Base-by-base conservation (phyloP, 2,113 vertebrate species). In the Corvus moneduloides region DNA sequence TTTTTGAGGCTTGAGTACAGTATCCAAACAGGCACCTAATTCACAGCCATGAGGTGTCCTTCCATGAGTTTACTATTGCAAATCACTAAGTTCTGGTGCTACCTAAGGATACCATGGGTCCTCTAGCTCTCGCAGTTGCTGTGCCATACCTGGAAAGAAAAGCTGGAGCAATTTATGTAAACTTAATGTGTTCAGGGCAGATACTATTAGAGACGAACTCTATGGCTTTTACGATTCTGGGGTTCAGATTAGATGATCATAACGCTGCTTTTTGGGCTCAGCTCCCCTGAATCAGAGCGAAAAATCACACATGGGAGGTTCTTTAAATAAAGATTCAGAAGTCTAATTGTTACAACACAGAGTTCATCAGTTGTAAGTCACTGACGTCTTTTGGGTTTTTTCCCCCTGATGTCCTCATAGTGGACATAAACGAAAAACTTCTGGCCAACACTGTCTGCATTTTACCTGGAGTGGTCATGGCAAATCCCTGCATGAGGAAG, bases 291-390 rank as follows among this genome's bases (percentile, higher is more conserved):
- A 43, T 48, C 24, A 55, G n/a, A 75, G 14, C 14, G 4, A 51
- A 84, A 91, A 41, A 3, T 0, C 10, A 35, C 3, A 14, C 0
- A 0, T 59, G 21, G 3, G 11, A 73, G 2, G 4, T 44, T 8
- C 30, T 76, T 51, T 68, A 85, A 72, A 55, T 21, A 24, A 3
- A 44, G 14, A 3, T 46, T 63, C 24, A 61, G 27, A 76, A 62
- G 21, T 61, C 19, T 33, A 37, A 33, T 58, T 87, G 7, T 59
- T 83, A 41, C 41, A 73, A 56, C 1, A 35, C 8, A 63, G 2
- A 28, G 30, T 67, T 91, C 20, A 51, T 56, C 32, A 58, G 0
- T 6, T n/a, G 0, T 26, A n/a, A 14, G 5, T 58, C 18, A 41
- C 28, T 62, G 32, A 20, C 8, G 13, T 46, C 10, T 55, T 72